These are phyloP conservation scores for Babylonia areolata DNA, from an alignment of 1,140 invertebrate genomes.

Conservation along the genomic window DNA sequence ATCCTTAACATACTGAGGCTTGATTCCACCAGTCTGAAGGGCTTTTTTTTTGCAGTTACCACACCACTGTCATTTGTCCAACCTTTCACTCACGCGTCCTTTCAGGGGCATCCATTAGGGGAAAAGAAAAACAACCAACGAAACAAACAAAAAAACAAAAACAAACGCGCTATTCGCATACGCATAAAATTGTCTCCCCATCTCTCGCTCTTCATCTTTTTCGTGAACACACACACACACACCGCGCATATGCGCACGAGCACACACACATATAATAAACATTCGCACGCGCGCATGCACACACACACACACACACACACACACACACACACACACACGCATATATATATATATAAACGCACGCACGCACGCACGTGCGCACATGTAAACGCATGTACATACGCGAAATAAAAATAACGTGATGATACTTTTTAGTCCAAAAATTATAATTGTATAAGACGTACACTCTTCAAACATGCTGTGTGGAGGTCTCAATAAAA, in stretches of 20 bases:
- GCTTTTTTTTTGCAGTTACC: too few species aligned
- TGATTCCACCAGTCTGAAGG: too few species aligned
- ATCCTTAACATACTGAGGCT: too few species aligned
- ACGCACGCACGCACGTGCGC: neutral
- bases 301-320: slow-evolving; percentile 16
- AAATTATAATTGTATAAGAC: too few species aligned
- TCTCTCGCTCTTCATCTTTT: too few species aligned
- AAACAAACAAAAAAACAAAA: neutral
- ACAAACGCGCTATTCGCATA: neutral
- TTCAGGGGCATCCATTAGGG: too few species aligned
- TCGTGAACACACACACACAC: slow-evolving; percentile 8
- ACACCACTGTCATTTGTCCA: too few species aligned
- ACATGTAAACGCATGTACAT: neutral
- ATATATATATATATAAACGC: neutral
- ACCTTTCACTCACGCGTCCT: too few species aligned
- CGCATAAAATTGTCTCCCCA: neutral
- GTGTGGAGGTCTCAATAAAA: too few species aligned
- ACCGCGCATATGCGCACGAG: neutral
- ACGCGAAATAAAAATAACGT: too few species aligned
- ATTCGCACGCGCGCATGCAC: neutral
- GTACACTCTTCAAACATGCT: too few species aligned
- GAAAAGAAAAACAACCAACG: neutral
- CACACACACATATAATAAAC: neutral
- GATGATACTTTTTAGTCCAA: too few species aligned
- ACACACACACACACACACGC: slow-evolving; percentile 19